Evolutionary conservation across 2,113 vertebrate species (phyloP).

Genomic region (Athene cunicularia): DNA sequence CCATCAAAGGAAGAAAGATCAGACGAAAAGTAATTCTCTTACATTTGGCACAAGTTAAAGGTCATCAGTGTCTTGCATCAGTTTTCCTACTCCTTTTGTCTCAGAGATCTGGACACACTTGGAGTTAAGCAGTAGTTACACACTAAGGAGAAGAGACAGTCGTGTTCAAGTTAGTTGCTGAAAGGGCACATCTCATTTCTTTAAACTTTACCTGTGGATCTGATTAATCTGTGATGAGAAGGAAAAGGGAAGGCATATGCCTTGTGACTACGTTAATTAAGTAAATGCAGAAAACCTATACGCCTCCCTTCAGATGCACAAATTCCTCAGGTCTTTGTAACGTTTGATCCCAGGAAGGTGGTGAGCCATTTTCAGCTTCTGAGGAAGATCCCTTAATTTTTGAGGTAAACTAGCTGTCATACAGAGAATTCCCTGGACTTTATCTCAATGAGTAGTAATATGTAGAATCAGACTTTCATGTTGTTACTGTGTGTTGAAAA

Average conservation of each 20-base stretch:
- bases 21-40: not conserved
- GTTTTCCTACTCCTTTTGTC: not conserved
- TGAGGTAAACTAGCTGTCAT: not conserved
- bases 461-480: not conserved
- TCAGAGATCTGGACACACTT: not conserved
- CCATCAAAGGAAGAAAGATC: slow-evolving; percentile 3
- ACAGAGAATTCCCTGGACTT: not conserved
- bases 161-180: not conserved
- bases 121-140: not conserved
- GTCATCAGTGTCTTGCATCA: not conserved
- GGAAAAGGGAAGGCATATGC: not conserved
- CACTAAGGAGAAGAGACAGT: not conserved
- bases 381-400: not conserved
- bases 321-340: not conserved
- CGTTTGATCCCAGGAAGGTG: not conserved
- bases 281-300: not conserved
- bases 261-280: not conserved
- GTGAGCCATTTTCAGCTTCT: not conserved
- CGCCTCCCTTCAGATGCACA: not conserved
- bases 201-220: not conserved
- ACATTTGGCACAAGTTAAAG: not conserved
- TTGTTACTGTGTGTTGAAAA: not conserved
- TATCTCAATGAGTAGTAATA: not conserved
- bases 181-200: not conserved
- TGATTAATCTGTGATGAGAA: not conserved